A percentile compares a stretch with the other conserved stretches of the same genome.
Conservation (phyloP, 2,888 invertebrate species). For the Sphaerophoria taeniata region DNA sequence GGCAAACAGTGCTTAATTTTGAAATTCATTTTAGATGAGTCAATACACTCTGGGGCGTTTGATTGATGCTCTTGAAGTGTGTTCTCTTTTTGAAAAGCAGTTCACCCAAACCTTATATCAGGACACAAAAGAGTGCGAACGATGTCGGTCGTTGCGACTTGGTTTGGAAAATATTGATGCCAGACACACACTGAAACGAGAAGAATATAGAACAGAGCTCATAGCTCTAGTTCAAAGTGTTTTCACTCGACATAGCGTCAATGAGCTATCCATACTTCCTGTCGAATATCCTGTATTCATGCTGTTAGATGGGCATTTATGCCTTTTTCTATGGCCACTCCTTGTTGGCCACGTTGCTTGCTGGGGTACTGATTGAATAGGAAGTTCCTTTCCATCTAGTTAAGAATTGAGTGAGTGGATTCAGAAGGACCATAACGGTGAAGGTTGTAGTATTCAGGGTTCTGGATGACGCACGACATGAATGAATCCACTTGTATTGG, state of each 20-base stretch:
- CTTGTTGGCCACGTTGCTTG: not conserved
- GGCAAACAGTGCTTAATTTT: not conserved
- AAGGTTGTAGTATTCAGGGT: not conserved
- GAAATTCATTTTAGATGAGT: not conserved
- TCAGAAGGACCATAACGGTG: not conserved
- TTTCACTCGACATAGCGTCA: slow-evolving; percentile 32
- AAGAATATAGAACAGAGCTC: not conserved
- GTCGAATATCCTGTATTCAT: slow-evolving; percentile 1
- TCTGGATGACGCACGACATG: not conserved
- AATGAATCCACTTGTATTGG: not conserved
- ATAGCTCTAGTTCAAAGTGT: not conserved
- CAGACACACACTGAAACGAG: not conserved
- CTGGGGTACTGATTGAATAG: slow-evolving; percentile 40
- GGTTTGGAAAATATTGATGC: slow-evolving; percentile 42
- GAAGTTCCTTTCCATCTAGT: slow-evolving; percentile 33
- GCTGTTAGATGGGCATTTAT: slow-evolving; percentile 29
- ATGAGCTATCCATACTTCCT: slow-evolving; percentile 28
- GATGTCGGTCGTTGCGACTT: not conserved
- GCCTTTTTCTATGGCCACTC: slow-evolving; percentile 33
- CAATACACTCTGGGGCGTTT: not conserved
- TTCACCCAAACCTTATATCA: not conserved
- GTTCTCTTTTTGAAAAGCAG: not conserved
- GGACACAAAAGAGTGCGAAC: not conserved
- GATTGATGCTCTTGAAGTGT: not conserved
- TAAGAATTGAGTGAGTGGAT: not conserved